Percentiles rank a stretch among this genome's conserved stretches.
Conservation (phyloP, 2,888 invertebrate genomes). For the Micropterix aruncella region DNA sequence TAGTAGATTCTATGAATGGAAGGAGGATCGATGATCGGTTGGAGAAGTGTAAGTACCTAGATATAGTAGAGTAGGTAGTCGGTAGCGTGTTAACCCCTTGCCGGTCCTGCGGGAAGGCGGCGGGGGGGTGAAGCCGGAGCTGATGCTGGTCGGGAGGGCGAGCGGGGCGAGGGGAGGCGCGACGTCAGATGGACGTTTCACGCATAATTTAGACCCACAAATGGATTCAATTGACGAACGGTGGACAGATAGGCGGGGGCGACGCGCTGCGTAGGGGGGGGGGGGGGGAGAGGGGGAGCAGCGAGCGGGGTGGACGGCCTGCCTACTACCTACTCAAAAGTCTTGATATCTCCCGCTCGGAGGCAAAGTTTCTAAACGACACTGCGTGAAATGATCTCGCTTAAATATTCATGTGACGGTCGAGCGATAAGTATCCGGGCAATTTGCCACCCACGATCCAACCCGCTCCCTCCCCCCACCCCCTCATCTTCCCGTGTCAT, state of each 20-base stretch:
- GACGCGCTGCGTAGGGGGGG: neutral
- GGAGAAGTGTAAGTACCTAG: too few relatives aligned
- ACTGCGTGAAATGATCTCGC: neutral
- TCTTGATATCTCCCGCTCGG: neutral
- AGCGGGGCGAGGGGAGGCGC: constrained; percentile 20
- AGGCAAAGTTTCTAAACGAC: neutral
- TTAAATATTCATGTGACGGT: neutral
- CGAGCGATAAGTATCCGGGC: neutral
- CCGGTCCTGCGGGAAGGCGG: neutral
- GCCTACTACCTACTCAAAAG: neutral
- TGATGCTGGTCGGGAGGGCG: constrained; percentile 38
- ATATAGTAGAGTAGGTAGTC: too few relatives aligned
- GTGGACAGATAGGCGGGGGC: neutral
- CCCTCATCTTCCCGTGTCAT: too few relatives aligned
- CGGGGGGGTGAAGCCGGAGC: neutral
- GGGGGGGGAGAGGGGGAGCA: neutral
- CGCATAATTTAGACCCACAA: constrained; percentile 45
- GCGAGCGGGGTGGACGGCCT: neutral
- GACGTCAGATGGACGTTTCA: constrained; percentile 45
- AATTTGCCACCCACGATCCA: too few relatives aligned
- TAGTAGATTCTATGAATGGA: too few relatives aligned
- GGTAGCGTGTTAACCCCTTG: neutral
- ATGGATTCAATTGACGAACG: constrained; percentile 29
- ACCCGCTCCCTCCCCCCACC: too few relatives aligned
- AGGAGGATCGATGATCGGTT: too few relatives aligned